phyloP scores from a whole-genome alignment of 1,140 invertebrate species.

The Nixonia krombeini region DNA sequence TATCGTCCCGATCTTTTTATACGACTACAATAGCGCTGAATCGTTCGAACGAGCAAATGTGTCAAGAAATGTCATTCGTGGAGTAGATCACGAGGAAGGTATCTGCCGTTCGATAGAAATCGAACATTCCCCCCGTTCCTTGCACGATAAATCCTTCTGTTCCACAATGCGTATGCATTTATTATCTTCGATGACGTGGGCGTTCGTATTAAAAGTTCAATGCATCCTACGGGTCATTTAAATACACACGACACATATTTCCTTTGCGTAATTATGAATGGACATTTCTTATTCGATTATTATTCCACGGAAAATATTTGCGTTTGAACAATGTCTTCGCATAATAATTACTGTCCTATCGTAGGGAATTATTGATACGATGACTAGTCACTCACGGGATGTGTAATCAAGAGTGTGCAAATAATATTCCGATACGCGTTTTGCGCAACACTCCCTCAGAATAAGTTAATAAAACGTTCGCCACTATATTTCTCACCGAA shows the following conservation, averaged over 20 bases:
- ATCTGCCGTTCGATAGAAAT: constrained; percentile 21
- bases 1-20: too few species aligned
- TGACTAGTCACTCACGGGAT: not conserved
- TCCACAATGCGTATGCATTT: constrained; percentile 22
- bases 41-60: constrained; percentile 20
- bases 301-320: constrained; percentile 2
- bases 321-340: not conserved
- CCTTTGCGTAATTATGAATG: constrained; percentile 30
- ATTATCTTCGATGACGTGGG: constrained; percentile 13
- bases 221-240: constrained; percentile 19
- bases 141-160: constrained; percentile 20
- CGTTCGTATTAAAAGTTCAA: constrained; percentile 28
- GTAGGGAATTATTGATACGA: too few species aligned
- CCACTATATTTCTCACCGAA: too few species aligned
- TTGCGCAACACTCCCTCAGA: too few species aligned
- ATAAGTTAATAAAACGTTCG: too few species aligned
- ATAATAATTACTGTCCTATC: too few species aligned
- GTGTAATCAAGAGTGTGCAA: too few species aligned
- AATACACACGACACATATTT: constrained; percentile 30
- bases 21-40: too few species aligned
- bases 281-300: constrained; percentile 1
- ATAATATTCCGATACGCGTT: too few species aligned
- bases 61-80: constrained; percentile 24
- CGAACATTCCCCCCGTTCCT: constrained; percentile 7
- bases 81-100: constrained; percentile 17